A percentile compares a stretch with the other conserved stretches of the same genome.
phyloP scores from a whole-genome alignment of 2,797 vertebrate species.

The Buphagus erythrorhynchus region DNA sequence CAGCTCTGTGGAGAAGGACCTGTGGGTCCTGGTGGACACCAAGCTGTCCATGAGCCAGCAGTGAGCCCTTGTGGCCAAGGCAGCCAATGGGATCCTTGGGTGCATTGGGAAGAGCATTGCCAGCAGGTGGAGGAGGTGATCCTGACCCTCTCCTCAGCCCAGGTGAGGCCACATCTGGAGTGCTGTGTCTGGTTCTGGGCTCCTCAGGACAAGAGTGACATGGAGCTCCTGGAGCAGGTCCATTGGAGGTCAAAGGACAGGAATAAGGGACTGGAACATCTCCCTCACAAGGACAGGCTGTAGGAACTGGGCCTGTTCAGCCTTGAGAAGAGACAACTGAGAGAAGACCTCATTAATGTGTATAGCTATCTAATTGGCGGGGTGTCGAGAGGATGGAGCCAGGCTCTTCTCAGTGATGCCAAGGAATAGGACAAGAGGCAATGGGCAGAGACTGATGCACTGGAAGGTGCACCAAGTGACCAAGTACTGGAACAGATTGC shows the following conservation, averaged over 20 bases:
- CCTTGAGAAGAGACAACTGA: neutral
- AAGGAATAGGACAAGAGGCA: neutral
- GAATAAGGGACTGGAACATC: neutral
- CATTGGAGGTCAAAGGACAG: accelerated
- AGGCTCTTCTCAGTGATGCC: neutral
- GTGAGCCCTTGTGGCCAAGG: neutral
- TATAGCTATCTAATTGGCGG: neutral
- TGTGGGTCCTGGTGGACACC: neutral
- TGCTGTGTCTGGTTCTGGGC: neutral
- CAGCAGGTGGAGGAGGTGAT: neutral
- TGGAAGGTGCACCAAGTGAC: neutral
- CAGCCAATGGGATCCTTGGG: accelerated
- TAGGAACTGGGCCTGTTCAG: neutral
- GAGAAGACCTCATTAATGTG: neutral
- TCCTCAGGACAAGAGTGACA: accelerated
- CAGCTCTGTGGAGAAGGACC: accelerated
- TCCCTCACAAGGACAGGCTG: accelerated
- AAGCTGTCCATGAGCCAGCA: neutral
- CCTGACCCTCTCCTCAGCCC: neutral
- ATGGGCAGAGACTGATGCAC: neutral
- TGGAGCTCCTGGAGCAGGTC: neutral
- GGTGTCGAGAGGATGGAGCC: neutral
- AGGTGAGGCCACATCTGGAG: neutral
- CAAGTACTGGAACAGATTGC: neutral
- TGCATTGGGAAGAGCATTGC: too few relatives aligned